A percentile compares a stretch with the other conserved stretches of the same genome.
These are phyloP conservation scores for Epinephelus lanceolatus DNA, from an alignment of 2,113 vertebrate genomes.

Conservation along the genomic window DNA sequence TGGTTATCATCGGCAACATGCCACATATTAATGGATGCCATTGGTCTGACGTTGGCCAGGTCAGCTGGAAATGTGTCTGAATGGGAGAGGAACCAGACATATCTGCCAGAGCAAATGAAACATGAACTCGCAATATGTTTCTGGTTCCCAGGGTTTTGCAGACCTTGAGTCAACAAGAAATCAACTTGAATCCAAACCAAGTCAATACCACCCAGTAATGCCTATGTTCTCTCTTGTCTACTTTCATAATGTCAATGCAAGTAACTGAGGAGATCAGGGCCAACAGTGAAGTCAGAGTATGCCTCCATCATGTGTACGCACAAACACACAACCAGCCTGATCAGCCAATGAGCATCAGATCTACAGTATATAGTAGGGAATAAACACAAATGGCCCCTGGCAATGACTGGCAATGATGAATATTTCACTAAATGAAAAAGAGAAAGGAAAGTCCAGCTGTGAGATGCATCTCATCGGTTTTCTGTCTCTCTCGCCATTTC, in stretches of 20 bases:
- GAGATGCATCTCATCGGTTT: constrained; percentile 35
- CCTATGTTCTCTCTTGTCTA: constrained; percentile 1
- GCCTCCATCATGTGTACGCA: background rate
- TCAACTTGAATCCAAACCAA: too few relatives aligned
- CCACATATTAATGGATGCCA: too few relatives aligned
- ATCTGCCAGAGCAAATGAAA: too few relatives aligned
- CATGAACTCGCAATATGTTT: too few relatives aligned
- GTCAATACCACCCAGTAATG: background rate
- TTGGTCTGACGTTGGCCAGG: too few relatives aligned
- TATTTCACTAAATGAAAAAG: constrained; percentile 74
- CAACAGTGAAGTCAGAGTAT: background rate
- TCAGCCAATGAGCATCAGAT: constrained; percentile 48
- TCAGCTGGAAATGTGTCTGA: too few relatives aligned
- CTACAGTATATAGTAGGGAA: constrained; percentile 41
- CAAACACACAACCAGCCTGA: constrained; percentile 25
- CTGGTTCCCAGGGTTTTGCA: too few relatives aligned
- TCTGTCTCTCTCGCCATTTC: constrained; percentile 26
- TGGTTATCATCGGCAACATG: too few relatives aligned
- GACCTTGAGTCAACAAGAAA: too few relatives aligned
- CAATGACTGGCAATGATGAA: constrained; percentile 60
- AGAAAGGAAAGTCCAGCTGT: constrained; percentile 12
- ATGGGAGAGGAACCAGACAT: too few relatives aligned
- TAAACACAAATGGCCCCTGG: constrained; percentile 72
- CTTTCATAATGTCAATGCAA: background rate
- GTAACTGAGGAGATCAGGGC: background rate